Percentiles rank a stretch among this genome's conserved stretches.
Evolutionary conservation across 1,140 invertebrate species (phyloP).

Genomic region (Melanaphis sacchari): DNA sequence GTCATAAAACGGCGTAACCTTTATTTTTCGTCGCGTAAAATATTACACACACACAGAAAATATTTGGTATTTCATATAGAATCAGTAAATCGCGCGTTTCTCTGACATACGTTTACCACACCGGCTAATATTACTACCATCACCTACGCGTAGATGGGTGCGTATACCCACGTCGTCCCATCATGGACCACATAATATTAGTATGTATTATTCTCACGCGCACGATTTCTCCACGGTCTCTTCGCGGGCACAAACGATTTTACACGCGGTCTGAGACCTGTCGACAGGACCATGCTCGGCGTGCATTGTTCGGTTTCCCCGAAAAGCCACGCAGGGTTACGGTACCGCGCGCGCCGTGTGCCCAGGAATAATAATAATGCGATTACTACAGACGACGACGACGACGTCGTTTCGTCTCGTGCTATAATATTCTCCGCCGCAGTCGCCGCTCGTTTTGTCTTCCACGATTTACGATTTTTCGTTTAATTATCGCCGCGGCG

Average conservation of each 20-base stretch:
- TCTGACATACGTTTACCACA: not conserved
- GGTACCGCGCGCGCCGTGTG: not conserved
- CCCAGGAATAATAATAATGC: slow-evolving; percentile 32
- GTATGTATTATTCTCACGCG: not conserved
- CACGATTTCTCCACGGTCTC: slow-evolving; percentile 37
- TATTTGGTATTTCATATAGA: too few species aligned
- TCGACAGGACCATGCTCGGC: not conserved
- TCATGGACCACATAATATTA: not conserved
- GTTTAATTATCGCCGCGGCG: slow-evolving; percentile 52
- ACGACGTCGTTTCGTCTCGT: slow-evolving; percentile 9
- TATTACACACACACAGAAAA: too few species aligned
- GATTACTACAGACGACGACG: not conserved
- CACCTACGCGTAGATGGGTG: not conserved
- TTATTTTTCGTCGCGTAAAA: too few species aligned
- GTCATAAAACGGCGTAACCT: too few species aligned
- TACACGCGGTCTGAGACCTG: slow-evolving; percentile 35
- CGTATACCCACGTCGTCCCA: not conserved
- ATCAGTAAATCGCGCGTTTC: not conserved
- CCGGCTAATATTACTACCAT: too few species aligned
- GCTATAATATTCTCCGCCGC: not conserved
- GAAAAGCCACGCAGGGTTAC: slow-evolving; percentile 30
- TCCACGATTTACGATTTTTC: slow-evolving; percentile 43
- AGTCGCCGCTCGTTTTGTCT: slow-evolving; percentile 22
- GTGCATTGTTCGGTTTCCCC: slow-evolving; percentile 46
- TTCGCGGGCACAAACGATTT: slow-evolving; percentile 21